phyloP scores from a whole-genome alignment of 2,797 vertebrate genomes.

The Aeoliscus strigatus region DNA sequence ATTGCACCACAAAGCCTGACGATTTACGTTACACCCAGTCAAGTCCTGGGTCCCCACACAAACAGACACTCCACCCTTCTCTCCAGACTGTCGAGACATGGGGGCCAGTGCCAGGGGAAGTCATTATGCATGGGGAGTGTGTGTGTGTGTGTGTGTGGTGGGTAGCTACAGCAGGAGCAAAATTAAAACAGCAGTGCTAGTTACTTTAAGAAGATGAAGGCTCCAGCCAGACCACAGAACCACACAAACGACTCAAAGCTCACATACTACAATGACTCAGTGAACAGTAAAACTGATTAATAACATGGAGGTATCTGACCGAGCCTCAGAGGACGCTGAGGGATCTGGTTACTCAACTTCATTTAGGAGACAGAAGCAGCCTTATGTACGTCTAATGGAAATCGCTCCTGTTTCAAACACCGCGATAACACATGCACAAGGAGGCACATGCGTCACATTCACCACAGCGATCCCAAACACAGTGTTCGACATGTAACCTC shows the following conservation, averaged over 20 bases:
- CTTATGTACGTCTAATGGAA: conserved; percentile 55
- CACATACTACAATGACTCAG: conserved; percentile 16
- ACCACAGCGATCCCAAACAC: conserved; percentile 3
- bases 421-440: conserved; percentile 24
- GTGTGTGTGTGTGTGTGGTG: conserved; percentile 24
- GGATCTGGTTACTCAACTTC: conserved; percentile 51
- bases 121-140: conserved; percentile 42
- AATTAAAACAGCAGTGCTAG: conserved; percentile 47
- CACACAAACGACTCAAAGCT: conserved; percentile 34
- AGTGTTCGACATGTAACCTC: conserved; percentile 1
- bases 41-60: conserved; percentile 34
- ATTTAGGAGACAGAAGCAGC: conserved; percentile 45
- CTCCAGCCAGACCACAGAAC: conserved; percentile 45
- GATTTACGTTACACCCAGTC: conserved; percentile 57
- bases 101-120: conserved; percentile 56
- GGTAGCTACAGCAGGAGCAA: conserved; percentile 51
- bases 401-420: conserved; percentile 43
- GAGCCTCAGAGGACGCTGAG: conserved; percentile 20
- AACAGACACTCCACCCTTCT: conserved; percentile 58
- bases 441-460: conserved; percentile 16
- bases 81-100: conserved; percentile 44
- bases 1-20: conserved; percentile 38
- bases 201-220: conserved; percentile 38
- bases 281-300: conserved; percentile 49
- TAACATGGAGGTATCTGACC: conserved; percentile 34